Conservation (phyloP, 2,888 invertebrate species). For the Saturnia pavonia region DNA sequence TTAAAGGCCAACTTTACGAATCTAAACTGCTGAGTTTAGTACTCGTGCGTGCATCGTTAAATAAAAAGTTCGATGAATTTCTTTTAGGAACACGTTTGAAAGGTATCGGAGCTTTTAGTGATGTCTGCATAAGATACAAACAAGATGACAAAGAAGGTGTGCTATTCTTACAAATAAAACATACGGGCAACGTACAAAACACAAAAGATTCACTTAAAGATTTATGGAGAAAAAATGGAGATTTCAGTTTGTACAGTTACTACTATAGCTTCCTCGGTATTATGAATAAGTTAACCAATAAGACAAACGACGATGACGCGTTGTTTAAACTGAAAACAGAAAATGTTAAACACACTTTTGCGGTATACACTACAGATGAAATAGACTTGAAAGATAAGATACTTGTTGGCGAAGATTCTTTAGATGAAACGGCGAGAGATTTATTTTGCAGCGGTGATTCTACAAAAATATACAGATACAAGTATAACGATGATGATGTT, state of each 20-base stretch:
- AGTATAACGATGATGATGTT: conserved; percentile 28
- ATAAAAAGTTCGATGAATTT: conserved; percentile 1
- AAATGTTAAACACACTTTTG: conserved; percentile 27
- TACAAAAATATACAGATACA: conserved; percentile 26
- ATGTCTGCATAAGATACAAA: conserved; percentile 1
- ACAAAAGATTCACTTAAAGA: conserved; percentile 28
- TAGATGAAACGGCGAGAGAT: conserved; percentile 20
- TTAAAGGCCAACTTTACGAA: not conserved
- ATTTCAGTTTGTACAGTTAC: conserved; percentile 30
- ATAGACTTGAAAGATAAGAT: conserved; percentile 18
- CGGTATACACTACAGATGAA: conserved; percentile 31
- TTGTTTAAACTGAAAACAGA: conserved; percentile 23
- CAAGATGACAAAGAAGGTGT: not conserved
- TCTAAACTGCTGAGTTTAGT: not conserved
- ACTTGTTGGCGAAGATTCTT: not conserved
- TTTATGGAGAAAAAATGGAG: conserved; percentile 25
- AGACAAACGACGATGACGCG: not conserved
- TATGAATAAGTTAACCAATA: not conserved
- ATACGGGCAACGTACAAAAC: conserved; percentile 28
- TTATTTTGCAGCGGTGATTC: conserved; percentile 25
- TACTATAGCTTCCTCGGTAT: conserved; percentile 27
- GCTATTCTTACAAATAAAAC: conserved; percentile 7
- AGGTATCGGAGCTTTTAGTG: not conserved
- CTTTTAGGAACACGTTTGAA: not conserved
- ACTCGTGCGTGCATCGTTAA: not conserved